Conservation (phyloP, 2,113 vertebrate genomes). For the Mormyrus lacerda region DNA sequence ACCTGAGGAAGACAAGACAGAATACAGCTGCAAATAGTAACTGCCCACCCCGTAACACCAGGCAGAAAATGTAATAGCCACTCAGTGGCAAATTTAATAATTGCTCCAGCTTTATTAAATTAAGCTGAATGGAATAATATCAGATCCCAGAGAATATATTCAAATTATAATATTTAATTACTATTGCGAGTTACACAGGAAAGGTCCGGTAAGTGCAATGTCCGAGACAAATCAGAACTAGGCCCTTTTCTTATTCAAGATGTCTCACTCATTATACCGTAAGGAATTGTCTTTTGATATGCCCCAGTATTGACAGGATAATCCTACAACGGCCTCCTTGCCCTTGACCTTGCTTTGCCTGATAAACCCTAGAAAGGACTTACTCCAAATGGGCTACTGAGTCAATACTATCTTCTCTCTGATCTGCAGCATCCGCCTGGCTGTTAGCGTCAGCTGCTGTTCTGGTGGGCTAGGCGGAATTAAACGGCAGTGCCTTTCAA, state of each 20-base stretch:
- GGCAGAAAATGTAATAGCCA: not conserved
- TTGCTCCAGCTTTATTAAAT: conserved; percentile 8
- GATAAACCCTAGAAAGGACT: not conserved
- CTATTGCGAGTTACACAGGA: not conserved
- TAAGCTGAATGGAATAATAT: not conserved
- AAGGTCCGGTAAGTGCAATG: not conserved
- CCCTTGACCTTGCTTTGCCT: not conserved
- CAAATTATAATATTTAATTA: not conserved
- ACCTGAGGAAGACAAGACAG: not conserved
- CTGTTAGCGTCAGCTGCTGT: not conserved
- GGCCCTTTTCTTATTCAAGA: not conserved
- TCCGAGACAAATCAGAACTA: not conserved
- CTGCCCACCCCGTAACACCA: not conserved
- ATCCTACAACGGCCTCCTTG: not conserved
- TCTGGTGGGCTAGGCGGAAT: not conserved
- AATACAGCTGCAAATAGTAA: not conserved
- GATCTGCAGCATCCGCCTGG: not conserved
- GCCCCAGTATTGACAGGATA: not conserved
- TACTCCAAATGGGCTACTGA: not conserved
- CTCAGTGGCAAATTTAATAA: not conserved
- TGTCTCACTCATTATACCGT: not conserved
- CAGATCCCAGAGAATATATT: conserved; percentile 6
- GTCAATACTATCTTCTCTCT: not conserved
- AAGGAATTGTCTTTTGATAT: not conserved
- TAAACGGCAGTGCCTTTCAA: not conserved